phyloP scores from a whole-genome alignment of 1,140 invertebrate genomes.

The Kradibia gibbosae region DNA sequence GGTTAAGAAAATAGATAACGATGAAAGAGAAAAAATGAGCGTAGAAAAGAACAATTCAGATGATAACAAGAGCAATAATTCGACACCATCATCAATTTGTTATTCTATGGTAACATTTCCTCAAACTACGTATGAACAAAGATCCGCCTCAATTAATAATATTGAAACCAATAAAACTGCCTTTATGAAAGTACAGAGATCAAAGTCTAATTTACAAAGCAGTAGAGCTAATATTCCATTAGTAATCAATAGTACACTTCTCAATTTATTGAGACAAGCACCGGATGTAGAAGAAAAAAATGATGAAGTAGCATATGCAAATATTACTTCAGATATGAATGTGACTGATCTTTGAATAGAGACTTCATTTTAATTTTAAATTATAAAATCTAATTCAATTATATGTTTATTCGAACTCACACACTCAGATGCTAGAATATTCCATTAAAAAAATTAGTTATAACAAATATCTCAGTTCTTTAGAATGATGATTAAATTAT shows the following conservation, averaged over 20 bases:
- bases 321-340: constrained; percentile 65
- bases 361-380: background rate
- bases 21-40: constrained; percentile 52
- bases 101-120: constrained; percentile 46
- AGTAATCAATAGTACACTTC: constrained; percentile 65
- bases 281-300: constrained; percentile 63
- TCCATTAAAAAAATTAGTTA: background rate
- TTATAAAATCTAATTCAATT: background rate
- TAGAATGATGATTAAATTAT: background rate
- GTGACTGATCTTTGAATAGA: constrained; percentile 61
- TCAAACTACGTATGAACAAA: constrained; percentile 24
- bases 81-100: constrained; percentile 2
- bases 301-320: constrained; percentile 66
- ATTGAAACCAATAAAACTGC: constrained; percentile 6
- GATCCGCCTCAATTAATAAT: background rate
- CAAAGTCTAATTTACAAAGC: constrained; percentile 61
- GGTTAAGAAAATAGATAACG: constrained; percentile 56
- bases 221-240: constrained; percentile 68
- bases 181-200: constrained; percentile 62
- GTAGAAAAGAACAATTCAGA: constrained; percentile 54
- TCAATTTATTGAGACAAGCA: constrained; percentile 66
- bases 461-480: background rate
- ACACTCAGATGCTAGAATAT: background rate
- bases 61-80: constrained; percentile 1
- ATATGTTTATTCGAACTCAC: background rate